A percentile compares a stretch with the other conserved stretches of the same genome.
phyloP scores from a whole-genome alignment of 2,113 vertebrate species.

The Micronycteris hirsuta region DNA sequence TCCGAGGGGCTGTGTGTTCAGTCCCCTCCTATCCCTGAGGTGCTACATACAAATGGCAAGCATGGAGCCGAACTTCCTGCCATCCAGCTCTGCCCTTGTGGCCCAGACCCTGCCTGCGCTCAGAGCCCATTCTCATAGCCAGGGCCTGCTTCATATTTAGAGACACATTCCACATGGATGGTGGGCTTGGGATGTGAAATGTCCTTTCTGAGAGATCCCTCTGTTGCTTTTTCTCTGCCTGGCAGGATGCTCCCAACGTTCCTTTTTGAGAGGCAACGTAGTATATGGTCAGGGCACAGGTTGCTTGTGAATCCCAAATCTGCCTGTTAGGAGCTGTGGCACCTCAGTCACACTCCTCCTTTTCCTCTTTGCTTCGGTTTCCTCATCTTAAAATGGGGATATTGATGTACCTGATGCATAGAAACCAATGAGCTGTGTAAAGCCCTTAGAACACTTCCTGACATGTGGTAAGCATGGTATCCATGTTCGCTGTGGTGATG shows the following conservation, averaged over 20 bases:
- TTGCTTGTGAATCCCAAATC: neutral
- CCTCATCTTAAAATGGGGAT: neutral
- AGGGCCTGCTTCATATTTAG: neutral
- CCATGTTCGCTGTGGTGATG: neutral
- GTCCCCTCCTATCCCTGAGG: fast-evolving
- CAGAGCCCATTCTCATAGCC: neutral
- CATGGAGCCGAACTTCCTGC: neutral
- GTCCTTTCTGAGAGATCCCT: neutral
- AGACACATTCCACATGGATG: neutral
- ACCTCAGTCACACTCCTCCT: neutral
- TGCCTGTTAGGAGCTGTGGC: neutral
- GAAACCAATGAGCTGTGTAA: neutral
- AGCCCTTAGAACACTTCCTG: neutral
- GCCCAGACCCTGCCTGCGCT: neutral
- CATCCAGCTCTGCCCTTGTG: neutral
- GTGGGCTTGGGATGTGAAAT: neutral
- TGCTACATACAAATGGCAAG: neutral
- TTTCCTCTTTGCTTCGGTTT: neutral
- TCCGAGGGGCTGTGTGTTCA: neutral
- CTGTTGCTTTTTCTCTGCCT: neutral
- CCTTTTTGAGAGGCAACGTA: neutral
- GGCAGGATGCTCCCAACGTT: neutral
- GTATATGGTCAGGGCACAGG: neutral
- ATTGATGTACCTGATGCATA: neutral
- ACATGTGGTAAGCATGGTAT: fast-evolving